Evolutionary conservation across 2,797 vertebrate species (phyloP).

Genomic region (Neosilurus mollespiculum): DNA sequence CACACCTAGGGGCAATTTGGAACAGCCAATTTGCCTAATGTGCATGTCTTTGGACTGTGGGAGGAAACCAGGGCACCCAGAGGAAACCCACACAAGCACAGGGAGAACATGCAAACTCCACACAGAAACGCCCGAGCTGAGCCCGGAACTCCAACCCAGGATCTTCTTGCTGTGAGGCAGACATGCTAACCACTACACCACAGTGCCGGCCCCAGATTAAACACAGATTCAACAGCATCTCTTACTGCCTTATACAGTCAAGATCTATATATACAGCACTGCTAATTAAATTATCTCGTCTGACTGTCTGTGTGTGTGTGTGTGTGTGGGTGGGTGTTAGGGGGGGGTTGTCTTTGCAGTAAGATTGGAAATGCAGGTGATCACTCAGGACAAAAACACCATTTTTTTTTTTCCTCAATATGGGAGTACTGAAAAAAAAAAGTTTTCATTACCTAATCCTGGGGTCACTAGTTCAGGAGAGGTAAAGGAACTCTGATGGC

Average conservation of each 20-base stretch:
- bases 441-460: neutral
- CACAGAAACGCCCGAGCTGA: no score
- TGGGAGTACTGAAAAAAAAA: neutral
- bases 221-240: neutral
- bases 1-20: no score
- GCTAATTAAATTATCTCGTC: conserved; percentile 6
- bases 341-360: neutral
- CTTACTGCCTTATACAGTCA: conserved; percentile 14
- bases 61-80: no score
- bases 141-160: no score
- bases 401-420: neutral
- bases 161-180: no score
- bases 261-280: conserved; percentile 17
- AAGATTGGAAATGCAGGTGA: neutral
- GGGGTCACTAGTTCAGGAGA: neutral
- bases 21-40: no score
- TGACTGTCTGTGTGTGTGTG: neutral
- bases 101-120: no score
- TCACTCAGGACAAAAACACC: neutral
- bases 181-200: no score
- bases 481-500: no score
- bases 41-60: no score
- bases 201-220: no score
- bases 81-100: no score
- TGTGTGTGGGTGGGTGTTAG: neutral